A percentile compares a stretch with the other conserved stretches of the same genome.
Conservation (phyloP, 2,113 vertebrate genomes). For the Xiphophorus couchianus region DNA sequence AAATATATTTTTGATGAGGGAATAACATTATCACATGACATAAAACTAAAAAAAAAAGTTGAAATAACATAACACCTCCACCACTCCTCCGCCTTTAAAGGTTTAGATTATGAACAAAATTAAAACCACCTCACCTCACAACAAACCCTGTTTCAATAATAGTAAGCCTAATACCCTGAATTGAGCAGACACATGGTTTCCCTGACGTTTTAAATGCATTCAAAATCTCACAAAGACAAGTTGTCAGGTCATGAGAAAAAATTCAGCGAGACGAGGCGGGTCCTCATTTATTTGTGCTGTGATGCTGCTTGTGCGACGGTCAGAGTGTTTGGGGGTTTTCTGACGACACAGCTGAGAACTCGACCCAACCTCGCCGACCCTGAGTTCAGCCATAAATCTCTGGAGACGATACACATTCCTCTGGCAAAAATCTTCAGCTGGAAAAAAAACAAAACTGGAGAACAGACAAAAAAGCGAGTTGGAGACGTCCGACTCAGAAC, state of each 20-base stretch:
- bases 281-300: conserved; percentile 38
- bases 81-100: no score
- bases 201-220: conserved; percentile 18
- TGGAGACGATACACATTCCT: conserved; percentile 51
- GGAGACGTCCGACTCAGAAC: conserved; percentile 11
- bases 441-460: background rate
- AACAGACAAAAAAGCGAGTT: background rate
- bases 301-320: conserved; percentile 26
- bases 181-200: conserved; percentile 8
- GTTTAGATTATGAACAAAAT: no score
- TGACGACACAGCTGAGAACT: conserved; percentile 47
- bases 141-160: background rate
- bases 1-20: no score
- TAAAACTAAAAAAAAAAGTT: no score
- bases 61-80: no score
- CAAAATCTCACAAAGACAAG: conserved; percentile 26
- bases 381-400: conserved; percentile 37
- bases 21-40: no score
- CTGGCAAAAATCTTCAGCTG: conserved; percentile 13
- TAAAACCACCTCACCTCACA: background rate
- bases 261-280: conserved; percentile 28
- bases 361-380: conserved; percentile 45
- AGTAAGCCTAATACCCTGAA: background rate
- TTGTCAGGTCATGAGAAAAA: conserved; percentile 71
- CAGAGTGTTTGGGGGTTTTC: conserved; percentile 27